Evolutionary conservation across 2,888 invertebrate species (phyloP).

Genomic region (Agrilus mali): DNA sequence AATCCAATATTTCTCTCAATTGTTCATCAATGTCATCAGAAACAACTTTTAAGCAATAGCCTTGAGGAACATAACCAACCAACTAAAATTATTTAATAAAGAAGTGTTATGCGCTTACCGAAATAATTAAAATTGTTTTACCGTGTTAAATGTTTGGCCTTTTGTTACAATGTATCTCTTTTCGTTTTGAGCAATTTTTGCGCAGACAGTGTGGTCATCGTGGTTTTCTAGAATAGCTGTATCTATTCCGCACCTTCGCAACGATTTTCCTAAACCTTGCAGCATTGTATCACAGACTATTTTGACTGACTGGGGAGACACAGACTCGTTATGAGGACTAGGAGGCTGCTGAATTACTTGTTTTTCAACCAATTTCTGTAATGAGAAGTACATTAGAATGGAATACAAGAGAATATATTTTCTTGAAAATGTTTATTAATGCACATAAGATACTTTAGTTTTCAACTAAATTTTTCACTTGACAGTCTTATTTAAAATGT

Average conservation of each 20-base stretch:
- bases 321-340: slow-evolving; percentile 20
- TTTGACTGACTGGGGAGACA: slow-evolving; percentile 25
- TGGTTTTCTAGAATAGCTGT: slow-evolving; percentile 39
- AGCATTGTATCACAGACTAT: slow-evolving; percentile 50
- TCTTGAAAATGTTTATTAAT: too few species aligned
- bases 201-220: slow-evolving; percentile 39
- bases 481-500: too few species aligned
- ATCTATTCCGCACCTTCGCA: slow-evolving; percentile 51
- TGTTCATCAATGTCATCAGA: slow-evolving; percentile 46
- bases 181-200: slow-evolving; percentile 38
- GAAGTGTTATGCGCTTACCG: not conserved
- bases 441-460: too few species aligned
- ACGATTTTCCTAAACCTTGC: slow-evolving; percentile 45
- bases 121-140: slow-evolving; percentile 17
- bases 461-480: too few species aligned
- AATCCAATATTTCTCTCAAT: slow-evolving; percentile 48
- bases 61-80: slow-evolving; percentile 39
- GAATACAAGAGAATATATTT: too few species aligned
- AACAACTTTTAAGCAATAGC: slow-evolving; percentile 46
- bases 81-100: slow-evolving; percentile 22
- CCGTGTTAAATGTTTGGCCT: slow-evolving; percentile 35
- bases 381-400: not conserved
- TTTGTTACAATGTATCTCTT: slow-evolving; percentile 43
- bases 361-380: slow-evolving; percentile 4
- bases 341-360: slow-evolving; percentile 20